Conservation (phyloP, 2,888 invertebrate species). For the Alloscopus bannaensis region DNA sequence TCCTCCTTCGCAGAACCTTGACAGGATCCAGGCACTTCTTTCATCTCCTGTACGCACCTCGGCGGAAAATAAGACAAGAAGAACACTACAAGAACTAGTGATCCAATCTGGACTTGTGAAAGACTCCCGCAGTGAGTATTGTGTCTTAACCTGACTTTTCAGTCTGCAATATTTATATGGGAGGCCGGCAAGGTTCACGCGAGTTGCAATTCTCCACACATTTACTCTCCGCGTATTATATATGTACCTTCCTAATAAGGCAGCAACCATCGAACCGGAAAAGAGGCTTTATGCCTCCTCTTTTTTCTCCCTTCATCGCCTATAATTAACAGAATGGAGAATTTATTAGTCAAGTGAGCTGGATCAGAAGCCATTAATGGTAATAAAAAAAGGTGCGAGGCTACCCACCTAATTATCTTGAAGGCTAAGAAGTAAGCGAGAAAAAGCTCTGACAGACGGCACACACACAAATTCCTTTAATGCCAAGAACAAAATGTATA, state of each 20-base stretch:
- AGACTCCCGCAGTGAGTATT: too few species aligned
- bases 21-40: too few species aligned
- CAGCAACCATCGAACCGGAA: slow-evolving; percentile 14
- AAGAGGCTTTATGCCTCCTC: slow-evolving; percentile 15
- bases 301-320: slow-evolving; percentile 11
- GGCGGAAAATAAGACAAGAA: too few species aligned
- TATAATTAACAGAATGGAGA: slow-evolving; percentile 68
- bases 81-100: too few species aligned
- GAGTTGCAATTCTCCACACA: too few species aligned
- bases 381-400: slow-evolving; percentile 53
- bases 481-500: too few species aligned
- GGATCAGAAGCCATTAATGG: slow-evolving; percentile 70
- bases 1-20: too few species aligned
- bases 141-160: too few species aligned
- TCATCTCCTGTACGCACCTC: too few species aligned
- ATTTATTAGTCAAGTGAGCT: slow-evolving; percentile 67
- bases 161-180: too few species aligned
- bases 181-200: too few species aligned
- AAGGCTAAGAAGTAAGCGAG: slow-evolving; percentile 68
- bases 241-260: slow-evolving; percentile 5
- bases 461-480: slow-evolving; percentile 21
- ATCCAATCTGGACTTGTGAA: too few species aligned
- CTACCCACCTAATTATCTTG: slow-evolving; percentile 68
- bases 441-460: slow-evolving; percentile 68
- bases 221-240: not conserved